Percentiles rank a stretch among this genome's conserved stretches.
phyloP scores from a whole-genome alignment of 37 sponge, comb jelly and placozoan genomes.

The Corticium candelabrum region DNA sequence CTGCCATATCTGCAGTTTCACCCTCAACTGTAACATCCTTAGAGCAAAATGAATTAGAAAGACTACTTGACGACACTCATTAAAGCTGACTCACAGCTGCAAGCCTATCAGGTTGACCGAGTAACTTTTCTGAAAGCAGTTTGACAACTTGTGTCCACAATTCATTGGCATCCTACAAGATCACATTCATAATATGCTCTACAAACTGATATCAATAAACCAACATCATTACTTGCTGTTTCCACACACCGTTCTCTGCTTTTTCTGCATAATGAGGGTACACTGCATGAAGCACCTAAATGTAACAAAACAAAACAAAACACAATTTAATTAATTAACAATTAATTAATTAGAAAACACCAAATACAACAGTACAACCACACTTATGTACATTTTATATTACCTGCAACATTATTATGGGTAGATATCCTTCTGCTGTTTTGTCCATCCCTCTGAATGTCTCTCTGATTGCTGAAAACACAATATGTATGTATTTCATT shows the following conservation, averaged over 20 bases:
- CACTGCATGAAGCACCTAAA: constrained; percentile 56
- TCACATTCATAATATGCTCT: not conserved
- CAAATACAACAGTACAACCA: not conserved
- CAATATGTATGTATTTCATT: not conserved
- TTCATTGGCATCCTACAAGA: constrained; percentile 92
- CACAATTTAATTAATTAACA: not conserved
- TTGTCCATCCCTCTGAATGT: not conserved
- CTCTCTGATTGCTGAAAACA: not conserved
- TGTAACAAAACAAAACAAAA: not conserved
- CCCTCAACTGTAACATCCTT: too few relatives aligned
- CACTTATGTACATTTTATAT: not conserved
- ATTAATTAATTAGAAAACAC: not conserved
- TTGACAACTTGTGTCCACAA: constrained; percentile 74
- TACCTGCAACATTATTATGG: not conserved
- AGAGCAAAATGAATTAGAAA: too few relatives aligned
- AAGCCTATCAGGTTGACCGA: too few relatives aligned
- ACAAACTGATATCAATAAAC: not conserved
- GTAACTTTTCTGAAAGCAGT: not conserved
- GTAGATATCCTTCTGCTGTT: not conserved
- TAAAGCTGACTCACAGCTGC: too few relatives aligned
- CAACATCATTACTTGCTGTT: constrained; percentile 32
- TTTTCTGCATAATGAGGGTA: constrained; percentile 80
- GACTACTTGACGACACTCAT: too few relatives aligned
- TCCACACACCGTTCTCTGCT: constrained; percentile 60
- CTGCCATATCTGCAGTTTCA: too few relatives aligned